A percentile compares a stretch with the other conserved stretches of the same genome.
Evolutionary conservation across 2,888 invertebrate species (phyloP).

Genomic region (Pseudococcus jackbeardsleyi): DNA sequence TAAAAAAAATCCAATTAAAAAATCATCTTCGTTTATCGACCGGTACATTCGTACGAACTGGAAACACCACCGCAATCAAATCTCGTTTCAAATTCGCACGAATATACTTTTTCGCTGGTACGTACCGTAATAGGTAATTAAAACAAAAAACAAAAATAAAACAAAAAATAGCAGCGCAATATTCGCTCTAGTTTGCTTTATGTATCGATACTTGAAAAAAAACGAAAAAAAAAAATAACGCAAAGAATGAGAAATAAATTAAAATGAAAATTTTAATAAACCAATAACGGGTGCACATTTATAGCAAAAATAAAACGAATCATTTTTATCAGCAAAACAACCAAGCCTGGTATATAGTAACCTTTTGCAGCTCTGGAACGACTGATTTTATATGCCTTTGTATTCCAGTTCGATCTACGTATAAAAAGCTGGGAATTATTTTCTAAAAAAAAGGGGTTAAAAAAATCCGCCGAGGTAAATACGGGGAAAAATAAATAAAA

Average conservation of each 20-base stretch:
- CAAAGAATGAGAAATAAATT: constrained; percentile 18
- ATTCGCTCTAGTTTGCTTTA: constrained; percentile 1
- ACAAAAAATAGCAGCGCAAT: not conserved
- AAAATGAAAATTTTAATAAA: not conserved
- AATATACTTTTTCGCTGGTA: not conserved
- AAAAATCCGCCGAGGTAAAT: not conserved
- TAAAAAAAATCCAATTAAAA: constrained; percentile 47
- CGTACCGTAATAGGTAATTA: not conserved
- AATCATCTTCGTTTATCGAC: not conserved
- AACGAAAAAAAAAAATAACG: not conserved
- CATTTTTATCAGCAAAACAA: constrained; percentile 42
- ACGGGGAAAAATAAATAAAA: not conserved
- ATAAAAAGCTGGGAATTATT: constrained; percentile 6
- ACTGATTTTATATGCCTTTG: not conserved
- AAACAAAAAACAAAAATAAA: not conserved
- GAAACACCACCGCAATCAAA: not conserved
- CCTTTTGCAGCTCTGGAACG: not conserved
- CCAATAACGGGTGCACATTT: constrained; percentile 21
- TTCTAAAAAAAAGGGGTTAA: not conserved
- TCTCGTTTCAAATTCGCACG: constrained; percentile 12
- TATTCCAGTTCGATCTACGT: constrained; percentile 5
- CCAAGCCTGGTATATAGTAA: constrained; percentile 9
- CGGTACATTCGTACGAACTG: not conserved
- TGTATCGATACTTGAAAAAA: not conserved
- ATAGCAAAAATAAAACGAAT: constrained; percentile 20